phyloP scores from a whole-genome alignment of 2,113 vertebrate genomes.

The Craseonycteris thonglongyai region DNA sequence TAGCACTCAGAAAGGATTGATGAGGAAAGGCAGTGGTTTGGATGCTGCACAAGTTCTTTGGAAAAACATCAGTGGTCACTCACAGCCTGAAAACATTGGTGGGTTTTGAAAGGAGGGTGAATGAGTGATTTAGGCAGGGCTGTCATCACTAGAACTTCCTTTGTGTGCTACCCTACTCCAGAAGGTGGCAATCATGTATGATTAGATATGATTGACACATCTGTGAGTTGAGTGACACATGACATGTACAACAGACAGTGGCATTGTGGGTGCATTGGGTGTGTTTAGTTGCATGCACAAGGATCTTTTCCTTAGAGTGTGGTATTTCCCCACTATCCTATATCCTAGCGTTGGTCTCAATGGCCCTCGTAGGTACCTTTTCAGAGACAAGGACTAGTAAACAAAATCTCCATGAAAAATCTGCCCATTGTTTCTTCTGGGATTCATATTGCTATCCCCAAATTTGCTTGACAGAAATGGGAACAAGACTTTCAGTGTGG shows the following conservation, averaged over 20 bases:
- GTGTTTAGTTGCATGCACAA: not conserved
- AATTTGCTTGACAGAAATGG: not conserved
- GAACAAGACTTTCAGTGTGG: not conserved
- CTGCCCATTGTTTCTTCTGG: not conserved
- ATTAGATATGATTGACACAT: not conserved
- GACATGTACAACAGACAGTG: not conserved
- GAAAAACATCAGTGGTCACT: not conserved
- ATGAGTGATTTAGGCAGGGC: not conserved
- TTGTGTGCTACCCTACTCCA: not conserved
- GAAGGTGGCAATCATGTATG: not conserved
- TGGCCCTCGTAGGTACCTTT: not conserved
- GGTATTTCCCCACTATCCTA: not conserved
- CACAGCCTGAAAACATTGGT: not conserved
- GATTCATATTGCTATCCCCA: not conserved
- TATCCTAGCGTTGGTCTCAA: not conserved
- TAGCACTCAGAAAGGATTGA: not conserved
- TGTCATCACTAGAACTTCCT: not conserved
- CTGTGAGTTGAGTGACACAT: not conserved
- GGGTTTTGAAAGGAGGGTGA: not conserved
- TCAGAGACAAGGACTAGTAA: not conserved
- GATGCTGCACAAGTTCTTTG: not conserved
- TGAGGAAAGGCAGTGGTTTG: not conserved
- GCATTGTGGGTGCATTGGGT: not conserved
- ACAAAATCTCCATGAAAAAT: not conserved
- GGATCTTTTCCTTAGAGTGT: not conserved